Conservation (phyloP, 2,113 vertebrate genomes). For the Nerophis ophidion region DNA sequence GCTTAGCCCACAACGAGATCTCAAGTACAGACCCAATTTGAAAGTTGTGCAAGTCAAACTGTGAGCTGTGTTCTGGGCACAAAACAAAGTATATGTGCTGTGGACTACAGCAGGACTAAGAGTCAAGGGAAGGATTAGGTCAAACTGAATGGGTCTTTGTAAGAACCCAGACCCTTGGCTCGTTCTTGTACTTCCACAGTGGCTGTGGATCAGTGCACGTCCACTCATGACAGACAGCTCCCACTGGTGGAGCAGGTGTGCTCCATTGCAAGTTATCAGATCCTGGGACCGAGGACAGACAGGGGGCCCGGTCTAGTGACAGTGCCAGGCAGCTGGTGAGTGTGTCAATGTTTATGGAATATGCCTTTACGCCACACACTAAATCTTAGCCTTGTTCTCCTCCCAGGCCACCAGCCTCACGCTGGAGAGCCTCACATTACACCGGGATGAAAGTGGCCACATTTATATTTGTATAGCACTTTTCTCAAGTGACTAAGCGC, state of each 20-base stretch:
- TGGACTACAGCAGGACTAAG: not conserved
- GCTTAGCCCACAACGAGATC: not conserved
- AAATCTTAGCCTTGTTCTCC: constrained; percentile 64
- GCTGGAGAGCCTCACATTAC: constrained; percentile 46
- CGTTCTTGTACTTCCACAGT: constrained; percentile 23
- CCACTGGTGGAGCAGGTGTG: constrained; percentile 67
- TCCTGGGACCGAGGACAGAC: constrained; percentile 45
- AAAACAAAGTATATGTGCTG: too few relatives aligned
- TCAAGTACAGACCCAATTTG: constrained; percentile 2
- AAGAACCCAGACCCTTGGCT: constrained; percentile 30
- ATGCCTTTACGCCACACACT: constrained; percentile 66
- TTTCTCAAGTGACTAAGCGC: too few relatives aligned
- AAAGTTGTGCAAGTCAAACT: not conserved
- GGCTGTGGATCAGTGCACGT: constrained; percentile 24
- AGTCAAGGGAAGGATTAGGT: too few relatives aligned
- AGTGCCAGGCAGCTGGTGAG: constrained; percentile 63
- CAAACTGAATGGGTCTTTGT: constrained; percentile 29
- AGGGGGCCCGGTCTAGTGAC: constrained; percentile 28
- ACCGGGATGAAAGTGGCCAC: constrained; percentile 15
- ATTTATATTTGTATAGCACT: too few relatives aligned
- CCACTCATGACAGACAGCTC: constrained; percentile 63
- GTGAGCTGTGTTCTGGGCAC: too few relatives aligned
- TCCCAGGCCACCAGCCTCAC: not conserved
- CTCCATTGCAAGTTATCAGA: constrained; percentile 43
- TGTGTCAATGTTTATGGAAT: constrained; percentile 78